Evolutionary conservation across 2,888 invertebrate species (phyloP), one percentile per base, ranked within the genome.

Genomic region (Ophion ventricosus): DNA sequence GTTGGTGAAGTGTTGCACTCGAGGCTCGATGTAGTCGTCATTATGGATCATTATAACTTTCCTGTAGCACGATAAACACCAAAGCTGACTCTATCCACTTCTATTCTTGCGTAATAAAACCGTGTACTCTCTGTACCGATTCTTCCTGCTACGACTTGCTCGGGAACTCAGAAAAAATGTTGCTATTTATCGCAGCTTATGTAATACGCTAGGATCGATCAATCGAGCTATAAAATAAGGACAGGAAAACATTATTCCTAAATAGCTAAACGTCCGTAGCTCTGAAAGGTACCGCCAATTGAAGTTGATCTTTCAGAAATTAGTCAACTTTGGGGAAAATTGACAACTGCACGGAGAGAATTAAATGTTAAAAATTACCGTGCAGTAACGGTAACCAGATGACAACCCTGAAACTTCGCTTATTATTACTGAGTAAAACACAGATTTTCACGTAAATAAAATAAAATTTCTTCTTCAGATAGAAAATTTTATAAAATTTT

Each of bases 41-140:
- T 80, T 72, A 83, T 64, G 72, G 26, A 35, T 70, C 76, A 83
- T 80, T 80, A 76, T 83, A 57, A 67, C 64, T 67, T 66, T 43
- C 69, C 40, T 25, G 26, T 56, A 63, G 20, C 74, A 35, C 14
- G 1, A 26, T 67, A 75, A 72, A 72, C 35, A 40, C 11, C 26
- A 25, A 63, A 83, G 49, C 49, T 72, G 59, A 29, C 59, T 82
- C 76, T 73, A 73, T 78, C 69, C 72, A 61, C 25, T 63, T 67
- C 72, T 56, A 59, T 70, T 23, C 40, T 82, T 82, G 61, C 69
- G 73, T 73, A 79, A 83, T 57, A 17, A 11, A 23, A 17, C n/a
- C 7, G 26, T 67, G 14, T 14, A 49, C 64, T 25, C 72, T 14
- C 1, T 23, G 14, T 63, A 20, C n/a, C 23, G 54, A 74, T 73